A percentile compares a stretch with the other conserved stretches of the same genome.
Evolutionary conservation across 2,888 invertebrate genomes (phyloP).

Genomic region (Drosophila demipolita): DNA sequence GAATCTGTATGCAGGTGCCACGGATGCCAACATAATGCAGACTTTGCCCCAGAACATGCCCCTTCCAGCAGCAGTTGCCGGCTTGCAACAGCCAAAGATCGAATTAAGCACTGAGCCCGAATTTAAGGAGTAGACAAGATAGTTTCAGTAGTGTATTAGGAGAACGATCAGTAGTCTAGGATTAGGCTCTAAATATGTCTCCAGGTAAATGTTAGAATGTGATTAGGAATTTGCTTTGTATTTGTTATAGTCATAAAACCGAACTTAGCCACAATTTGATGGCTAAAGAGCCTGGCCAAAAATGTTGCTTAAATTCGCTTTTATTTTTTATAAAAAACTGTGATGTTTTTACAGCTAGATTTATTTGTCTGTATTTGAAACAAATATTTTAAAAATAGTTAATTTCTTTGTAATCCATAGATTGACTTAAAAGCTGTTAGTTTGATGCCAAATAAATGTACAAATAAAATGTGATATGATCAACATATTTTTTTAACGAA

Average conservation of each 20-base stretch:
- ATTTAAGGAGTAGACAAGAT: conserved; percentile 67
- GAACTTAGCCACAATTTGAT: conserved; percentile 62
- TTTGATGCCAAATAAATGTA: conserved; percentile 37
- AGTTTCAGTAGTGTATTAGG: conserved; percentile 33
- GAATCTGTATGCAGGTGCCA: conserved; percentile 81
- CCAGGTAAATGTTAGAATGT: conserved; percentile 13
- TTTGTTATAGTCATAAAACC: conserved; percentile 50
- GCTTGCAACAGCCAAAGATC: conserved; percentile 61
- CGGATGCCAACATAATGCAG: conserved; percentile 51
- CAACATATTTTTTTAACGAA: background rate
- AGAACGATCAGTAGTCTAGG: conserved; percentile 34
- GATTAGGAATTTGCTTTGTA: conserved; percentile 28
- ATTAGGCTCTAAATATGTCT: conserved; percentile 32
- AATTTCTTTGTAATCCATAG: background rate
- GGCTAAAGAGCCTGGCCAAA: conserved; percentile 18
- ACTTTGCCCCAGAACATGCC: conserved; percentile 55
- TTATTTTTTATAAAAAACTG: conserved; percentile 61
- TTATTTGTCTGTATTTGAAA: conserved; percentile 15
- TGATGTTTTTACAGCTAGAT: conserved; percentile 55
- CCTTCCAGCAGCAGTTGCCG: conserved; percentile 68
- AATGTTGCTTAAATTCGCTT: conserved; percentile 73
- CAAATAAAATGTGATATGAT: conserved; percentile 42
- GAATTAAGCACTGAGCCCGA: conserved; percentile 72
- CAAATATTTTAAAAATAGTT: conserved; percentile 10
- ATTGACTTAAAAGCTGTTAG: conserved; percentile 24